A percentile compares a stretch with the other conserved stretches of the same genome.
These are phyloP conservation scores for Tyrannus savana DNA, from an alignment of 2,113 vertebrate genomes.

Conservation along the genomic window DNA sequence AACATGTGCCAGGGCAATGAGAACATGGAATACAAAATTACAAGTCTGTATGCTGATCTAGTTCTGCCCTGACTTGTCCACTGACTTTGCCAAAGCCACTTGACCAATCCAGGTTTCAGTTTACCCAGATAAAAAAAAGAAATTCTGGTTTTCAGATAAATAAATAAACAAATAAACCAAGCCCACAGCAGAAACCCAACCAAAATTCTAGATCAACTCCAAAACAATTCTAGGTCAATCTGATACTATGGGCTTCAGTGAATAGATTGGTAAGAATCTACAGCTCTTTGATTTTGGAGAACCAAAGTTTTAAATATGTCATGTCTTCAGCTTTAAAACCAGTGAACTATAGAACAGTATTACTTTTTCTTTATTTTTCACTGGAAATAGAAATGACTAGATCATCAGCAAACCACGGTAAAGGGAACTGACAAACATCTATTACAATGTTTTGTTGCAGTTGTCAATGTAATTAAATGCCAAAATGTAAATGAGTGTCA, in stretches of 20 bases:
- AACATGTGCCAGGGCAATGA: background rate
- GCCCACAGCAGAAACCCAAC: background rate
- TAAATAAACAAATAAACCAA: background rate
- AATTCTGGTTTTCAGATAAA: background rate
- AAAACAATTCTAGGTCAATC: background rate
- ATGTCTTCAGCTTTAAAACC: background rate
- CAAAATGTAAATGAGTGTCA: background rate
- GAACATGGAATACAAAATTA: background rate
- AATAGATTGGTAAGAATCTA: background rate
- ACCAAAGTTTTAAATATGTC: background rate
- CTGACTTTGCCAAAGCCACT: background rate
- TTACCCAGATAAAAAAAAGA: background rate
- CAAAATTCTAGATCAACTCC: background rate
- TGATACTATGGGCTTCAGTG: background rate
- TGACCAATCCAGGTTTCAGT: background rate
- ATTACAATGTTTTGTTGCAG: background rate
- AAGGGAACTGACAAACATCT: background rate
- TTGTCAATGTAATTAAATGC: background rate
- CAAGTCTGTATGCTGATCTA: background rate
- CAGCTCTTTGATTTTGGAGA: background rate
- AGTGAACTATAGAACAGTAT: background rate
- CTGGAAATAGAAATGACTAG: background rate
- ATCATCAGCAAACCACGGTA: background rate
- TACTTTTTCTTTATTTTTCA: background rate
- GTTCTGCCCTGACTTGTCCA: background rate